A percentile compares a stretch with the other conserved stretches of the same genome.
These are phyloP conservation scores for Psylliodes chrysocephalus DNA, from an alignment of 2,888 invertebrate genomes.

Conservation along the genomic window DNA sequence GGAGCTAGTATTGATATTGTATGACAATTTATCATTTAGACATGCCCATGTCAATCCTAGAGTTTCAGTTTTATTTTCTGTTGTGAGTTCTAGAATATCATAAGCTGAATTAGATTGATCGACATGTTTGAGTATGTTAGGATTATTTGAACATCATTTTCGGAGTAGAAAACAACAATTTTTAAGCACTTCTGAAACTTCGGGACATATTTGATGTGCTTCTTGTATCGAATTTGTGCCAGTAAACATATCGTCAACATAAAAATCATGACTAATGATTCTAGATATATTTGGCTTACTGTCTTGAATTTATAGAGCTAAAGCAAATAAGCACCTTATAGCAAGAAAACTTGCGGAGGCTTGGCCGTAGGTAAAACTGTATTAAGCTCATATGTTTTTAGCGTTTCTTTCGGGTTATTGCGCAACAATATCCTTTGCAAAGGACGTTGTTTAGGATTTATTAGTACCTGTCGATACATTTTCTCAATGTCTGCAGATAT, in stretches of 20 bases:
- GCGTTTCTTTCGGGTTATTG: conserved; percentile 25
- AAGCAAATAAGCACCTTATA: conserved; percentile 23
- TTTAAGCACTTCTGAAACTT: conserved; percentile 19
- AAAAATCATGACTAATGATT: conserved; percentile 23
- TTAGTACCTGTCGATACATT: conserved; percentile 41
- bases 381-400: conserved; percentile 35
- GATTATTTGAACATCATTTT: conserved; percentile 18
- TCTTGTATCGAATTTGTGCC: conserved; percentile 28
- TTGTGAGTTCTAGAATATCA: conserved; percentile 2
- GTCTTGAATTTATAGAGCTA: conserved; percentile 15
- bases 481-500: conserved; percentile 39
- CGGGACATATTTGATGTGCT: conserved; percentile 25
- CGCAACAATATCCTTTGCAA: conserved; percentile 41
- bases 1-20: background rate
- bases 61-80: too few species aligned
- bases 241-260: conserved; percentile 29
- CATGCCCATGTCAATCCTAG: too few species aligned
- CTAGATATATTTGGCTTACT: conserved; percentile 8
- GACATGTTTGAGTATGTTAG: conserved; percentile 7
- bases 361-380: conserved; percentile 39
- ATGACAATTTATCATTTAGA: background rate
- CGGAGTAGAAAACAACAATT: conserved; percentile 32
- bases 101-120: conserved; percentile 4
- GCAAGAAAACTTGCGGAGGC: conserved; percentile 24
- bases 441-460: conserved; percentile 26